Evolutionary conservation across 2,888 invertebrate genomes (phyloP), one percentile per base, ranked within the genome.

Genomic region (Agonum fuliginosum): DNA sequence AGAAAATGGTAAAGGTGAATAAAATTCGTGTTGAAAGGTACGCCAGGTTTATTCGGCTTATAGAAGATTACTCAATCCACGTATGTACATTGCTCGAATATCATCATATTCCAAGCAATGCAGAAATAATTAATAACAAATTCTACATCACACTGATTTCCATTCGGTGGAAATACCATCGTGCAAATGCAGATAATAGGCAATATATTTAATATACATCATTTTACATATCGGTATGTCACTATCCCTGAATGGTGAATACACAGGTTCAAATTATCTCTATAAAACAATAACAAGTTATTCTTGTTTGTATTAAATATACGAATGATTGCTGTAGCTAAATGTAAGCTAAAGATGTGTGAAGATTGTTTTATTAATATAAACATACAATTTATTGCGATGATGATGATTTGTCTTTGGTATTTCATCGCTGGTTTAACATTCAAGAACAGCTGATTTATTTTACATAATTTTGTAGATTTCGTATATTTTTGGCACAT

Each of bases 101-200:
- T 75, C 54, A 58, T 46, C 37, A 75, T 75, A 75, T 75, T 46
- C 75, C 22, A 75, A 65, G 65, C 73, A 73, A 67, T 65, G 73
- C 73, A 73, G 34, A 75, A 67, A 75, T 65, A 65, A 75, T 65
- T 72, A 54, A 75, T 75, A 75, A 75, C 65, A 75, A 75, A 72
- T 48, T 75, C 75, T 65, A 65, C 75, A 65, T 75, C 67, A 30
- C 43, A 65, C 65, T 17, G 27, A 41, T 17, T n/a, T 14, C 46
- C 27, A 30, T 72, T 51, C 20, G 3, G 12, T 48, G 17, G 46
- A 46, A 46, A 46, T 46, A 46, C 6, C 17, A 10, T 62, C 17
- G 74, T 74, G 54, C 22, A 65, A 76, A 76, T 54, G 76, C 27
- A 76, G 76, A 76, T 76, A 76, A 76, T 76, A 76, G 76, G 76